Conservation (phyloP, 2,888 invertebrate genomes). For the Operophtera brumata region DNA sequence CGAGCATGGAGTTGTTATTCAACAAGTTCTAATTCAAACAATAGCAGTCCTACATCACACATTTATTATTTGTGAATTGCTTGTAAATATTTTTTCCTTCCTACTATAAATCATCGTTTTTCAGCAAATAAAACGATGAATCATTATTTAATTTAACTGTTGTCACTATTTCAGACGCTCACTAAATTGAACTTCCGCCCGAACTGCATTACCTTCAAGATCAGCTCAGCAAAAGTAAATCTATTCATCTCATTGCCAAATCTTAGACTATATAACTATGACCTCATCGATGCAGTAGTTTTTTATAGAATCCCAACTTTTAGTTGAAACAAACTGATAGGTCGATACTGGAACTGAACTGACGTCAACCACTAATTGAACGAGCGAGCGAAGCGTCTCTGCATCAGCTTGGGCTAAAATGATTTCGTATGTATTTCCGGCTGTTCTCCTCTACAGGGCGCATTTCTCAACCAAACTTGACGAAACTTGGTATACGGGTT, state of each 20-base stretch:
- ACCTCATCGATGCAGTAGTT: slow-evolving; percentile 26
- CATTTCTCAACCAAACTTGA: too few relatives aligned
- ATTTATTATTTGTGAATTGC: too few relatives aligned
- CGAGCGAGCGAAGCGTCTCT: too few relatives aligned
- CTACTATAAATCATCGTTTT: neutral
- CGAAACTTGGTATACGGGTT: too few relatives aligned
- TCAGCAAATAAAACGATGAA: neutral
- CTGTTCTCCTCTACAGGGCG: too few relatives aligned
- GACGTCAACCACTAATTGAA: slow-evolving; percentile 12
- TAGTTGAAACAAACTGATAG: slow-evolving; percentile 6
- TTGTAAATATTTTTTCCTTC: too few relatives aligned
- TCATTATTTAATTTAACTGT: neutral
- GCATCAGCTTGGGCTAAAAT: too few relatives aligned
- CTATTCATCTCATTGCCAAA: slow-evolving; percentile 13
- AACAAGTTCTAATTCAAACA: too few relatives aligned
- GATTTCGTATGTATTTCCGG: too few relatives aligned
- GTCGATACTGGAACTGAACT: slow-evolving; percentile 7
- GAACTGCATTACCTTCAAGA: slow-evolving; percentile 1
- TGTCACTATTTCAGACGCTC: neutral
- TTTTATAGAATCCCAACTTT: slow-evolving; percentile 21
- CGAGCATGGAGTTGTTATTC: too few relatives aligned
- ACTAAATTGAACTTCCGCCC: neutral
- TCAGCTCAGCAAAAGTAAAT: neutral
- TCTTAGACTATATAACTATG: slow-evolving; percentile 8
- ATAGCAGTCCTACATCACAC: too few relatives aligned